These are phyloP conservation scores for Eupelmus urozonus DNA, from an alignment of 2,888 invertebrate species.

Conservation along the genomic window DNA sequence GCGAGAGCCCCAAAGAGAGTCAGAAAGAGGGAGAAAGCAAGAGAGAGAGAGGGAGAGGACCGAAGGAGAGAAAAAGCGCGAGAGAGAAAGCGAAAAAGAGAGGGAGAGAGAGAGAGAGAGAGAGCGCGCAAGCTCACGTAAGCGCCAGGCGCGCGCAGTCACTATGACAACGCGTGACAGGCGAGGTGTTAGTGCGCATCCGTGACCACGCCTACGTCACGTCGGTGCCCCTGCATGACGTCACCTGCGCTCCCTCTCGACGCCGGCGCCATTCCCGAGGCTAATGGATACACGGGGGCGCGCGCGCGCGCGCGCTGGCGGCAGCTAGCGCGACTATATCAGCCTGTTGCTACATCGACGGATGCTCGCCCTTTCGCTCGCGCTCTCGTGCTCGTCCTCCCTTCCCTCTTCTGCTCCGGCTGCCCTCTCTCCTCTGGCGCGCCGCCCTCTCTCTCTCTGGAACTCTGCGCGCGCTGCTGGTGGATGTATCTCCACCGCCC, in stretches of 20 bases:
- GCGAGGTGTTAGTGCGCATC: constrained; percentile 77
- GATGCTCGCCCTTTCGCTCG: constrained; percentile 58
- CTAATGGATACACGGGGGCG: constrained; percentile 37
- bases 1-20: background rate
- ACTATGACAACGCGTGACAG: constrained; percentile 73
- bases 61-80: too few species aligned
- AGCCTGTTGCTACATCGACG: constrained; percentile 76
- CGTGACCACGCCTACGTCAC: constrained; percentile 77
- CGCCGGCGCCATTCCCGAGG: constrained; percentile 66
- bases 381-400: too few species aligned
- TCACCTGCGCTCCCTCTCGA: constrained; percentile 64
- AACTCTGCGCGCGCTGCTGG: constrained; percentile 21
- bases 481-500: background rate
- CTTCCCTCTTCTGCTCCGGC: constrained; percentile 56
- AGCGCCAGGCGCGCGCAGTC: constrained; percentile 62
- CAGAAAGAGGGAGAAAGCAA: background rate
- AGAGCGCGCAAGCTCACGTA: constrained; percentile 48
- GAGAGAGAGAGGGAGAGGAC: background rate
- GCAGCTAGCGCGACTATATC: constrained; percentile 62
- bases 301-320: too few species aligned
- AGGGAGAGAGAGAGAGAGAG: constrained; percentile 19
- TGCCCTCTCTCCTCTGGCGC: constrained; percentile 56
- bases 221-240: constrained; percentile 71
- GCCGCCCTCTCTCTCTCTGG: constrained; percentile 22
- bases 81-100: too few species aligned